Base-by-base conservation (phyloP, 1,140 invertebrate species). In the Venturia canescens region DNA sequence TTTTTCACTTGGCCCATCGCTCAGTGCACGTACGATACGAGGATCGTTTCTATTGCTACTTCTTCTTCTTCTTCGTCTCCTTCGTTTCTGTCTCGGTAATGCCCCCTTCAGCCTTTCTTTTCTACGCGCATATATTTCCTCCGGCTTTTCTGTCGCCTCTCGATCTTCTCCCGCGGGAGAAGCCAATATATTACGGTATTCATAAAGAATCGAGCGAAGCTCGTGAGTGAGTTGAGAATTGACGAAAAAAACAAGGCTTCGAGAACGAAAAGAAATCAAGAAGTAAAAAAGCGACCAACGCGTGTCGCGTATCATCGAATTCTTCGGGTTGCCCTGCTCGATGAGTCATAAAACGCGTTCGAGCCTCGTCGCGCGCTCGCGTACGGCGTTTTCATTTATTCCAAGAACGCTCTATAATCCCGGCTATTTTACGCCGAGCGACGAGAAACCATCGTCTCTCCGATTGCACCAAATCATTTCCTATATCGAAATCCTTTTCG, bases 21-120 rank as follows among this genome's bases (percentile, higher is more conserved):
- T 44, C 69, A 31, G 29, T 79, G 78, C 78, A 79, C 78, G 78
- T 79, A 69, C 69, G 67, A 79, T 79, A 71, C 78, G 78, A n/a
- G 29, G 16, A 31, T 31, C 66, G 23, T 26, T 69, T 69, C 66
- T 69, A 69, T 70, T 23, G 27, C 27, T 29, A 69, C 69, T 38
- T 34, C 69, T 44, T 38, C 34, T 38, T 71, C 69, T 71, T 29
- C 21, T 48, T 71, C 69, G 13, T 67, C 63, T 34, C 34, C 9
- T 31, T 67, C 63, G 48, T 67, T 34, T n/a, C 48, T 74, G 21
- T 74, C 71, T 74, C n/a, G 48, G 21, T 74, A 48, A 48, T 26
- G n/a, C 71, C 48, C 18, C 23, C 71, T 27, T 44, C 38, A 48
- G 38, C n/a, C 38, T 74, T 74, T 48, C 21, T 74, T 29, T 38